Evolutionary conservation across 2,113 vertebrate species (phyloP), one percentile per base, ranked within the genome.

Genomic region (Sinocyclocheilus anshuiensis): DNA sequence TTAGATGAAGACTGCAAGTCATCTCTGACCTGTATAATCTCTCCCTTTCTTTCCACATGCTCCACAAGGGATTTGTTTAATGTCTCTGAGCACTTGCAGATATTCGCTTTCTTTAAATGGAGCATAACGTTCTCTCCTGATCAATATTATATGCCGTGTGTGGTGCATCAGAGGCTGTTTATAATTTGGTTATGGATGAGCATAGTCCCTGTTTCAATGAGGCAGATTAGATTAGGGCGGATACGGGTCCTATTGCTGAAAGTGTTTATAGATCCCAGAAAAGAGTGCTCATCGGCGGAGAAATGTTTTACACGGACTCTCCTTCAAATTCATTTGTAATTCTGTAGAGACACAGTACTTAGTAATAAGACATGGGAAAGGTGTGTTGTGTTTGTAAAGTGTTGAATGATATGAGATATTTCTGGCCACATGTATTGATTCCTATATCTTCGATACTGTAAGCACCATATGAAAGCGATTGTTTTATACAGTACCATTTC

Each of bases 221-320:
- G 72, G 59, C 74, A 87, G 74, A 84, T 85, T 87, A 92, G 94
- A 91, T 91, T 88, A 89, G 89, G 72, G 87, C 91, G 92, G 94
- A 94, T 94, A 95, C 94, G 93, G 87, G 89, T 89, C 85, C 78
- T 81, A 89, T 93, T 94, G 90, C 93, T 93, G 92, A 94, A 94
- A 94, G 94, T 92, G 91, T 93, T 94, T 94, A 92, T 93, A 92
- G 91, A 92, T 91, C 91, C 86, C 90, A 93, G 93, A 93, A 93
- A 92, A 88, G 45, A 90, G 86, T n/a, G 87, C 36, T 24, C 89
- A 90, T 92, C 89, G 90, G 86, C 91, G 81, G 80, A 87, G 89
- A 93, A 92, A 94, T 95, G 92, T 93, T 94, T 94, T 94, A 88
- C 91, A 91, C 92, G 89, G 89, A 88, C 88, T 81, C 81, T 3